Evolutionary conservation across 2,113 vertebrate species (phyloP).

Genomic region (Mesitornis unicolor): DNA sequence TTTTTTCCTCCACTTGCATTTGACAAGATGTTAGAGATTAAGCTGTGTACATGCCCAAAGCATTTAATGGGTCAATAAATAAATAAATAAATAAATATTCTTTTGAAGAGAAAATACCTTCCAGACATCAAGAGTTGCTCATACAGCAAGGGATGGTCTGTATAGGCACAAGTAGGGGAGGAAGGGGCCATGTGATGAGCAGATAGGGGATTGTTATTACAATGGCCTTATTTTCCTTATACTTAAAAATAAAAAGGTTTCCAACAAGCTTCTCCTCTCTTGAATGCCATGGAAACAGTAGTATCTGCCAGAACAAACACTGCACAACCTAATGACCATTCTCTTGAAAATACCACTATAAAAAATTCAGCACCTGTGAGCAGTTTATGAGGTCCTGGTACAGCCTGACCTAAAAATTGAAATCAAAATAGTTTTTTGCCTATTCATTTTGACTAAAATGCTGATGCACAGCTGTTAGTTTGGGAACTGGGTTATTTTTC

Average conservation of each 20-base stretch:
- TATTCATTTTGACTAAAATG: slow-evolving; percentile 9
- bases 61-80: background rate
- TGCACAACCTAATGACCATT: slow-evolving; percentile 37
- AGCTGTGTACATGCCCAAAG: background rate
- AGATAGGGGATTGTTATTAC: background rate
- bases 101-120: background rate
- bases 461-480: background rate
- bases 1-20: background rate
- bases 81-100: background rate
- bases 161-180: background rate
- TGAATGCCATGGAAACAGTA: slow-evolving; percentile 32
- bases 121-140: background rate
- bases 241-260: background rate
- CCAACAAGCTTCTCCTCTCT: background rate
- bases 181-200: background rate
- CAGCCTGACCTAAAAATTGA: slow-evolving; percentile 56
- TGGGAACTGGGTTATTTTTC: background rate
- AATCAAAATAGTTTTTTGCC: slow-evolving; percentile 40
- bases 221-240: background rate
- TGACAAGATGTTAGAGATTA: background rate
- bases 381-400: slow-evolving; percentile 31
- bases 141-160: background rate
- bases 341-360: slow-evolving; percentile 51
- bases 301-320: slow-evolving; percentile 43
- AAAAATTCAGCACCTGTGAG: slow-evolving; percentile 47